Evolutionary conservation across 2,888 invertebrate genomes (phyloP).

Genomic region (Drosophila acutilabella): DNA sequence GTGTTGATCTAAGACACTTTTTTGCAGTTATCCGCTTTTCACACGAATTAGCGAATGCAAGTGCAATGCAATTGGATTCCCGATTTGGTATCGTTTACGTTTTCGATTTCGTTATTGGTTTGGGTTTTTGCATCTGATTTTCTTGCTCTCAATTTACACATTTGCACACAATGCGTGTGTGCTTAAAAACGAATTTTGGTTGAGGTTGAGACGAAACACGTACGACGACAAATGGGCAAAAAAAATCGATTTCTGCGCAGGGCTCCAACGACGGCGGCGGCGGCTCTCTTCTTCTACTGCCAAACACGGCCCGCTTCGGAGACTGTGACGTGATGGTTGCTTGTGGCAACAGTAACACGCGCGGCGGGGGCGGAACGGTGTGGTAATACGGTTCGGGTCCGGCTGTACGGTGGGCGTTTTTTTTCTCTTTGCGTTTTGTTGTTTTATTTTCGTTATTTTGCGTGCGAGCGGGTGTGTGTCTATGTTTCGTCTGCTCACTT

Average conservation of each 20-base stretch:
- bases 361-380: constrained; percentile 31
- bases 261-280: constrained; percentile 58
- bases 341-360: constrained; percentile 56
- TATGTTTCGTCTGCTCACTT: constrained; percentile 41
- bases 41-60: constrained; percentile 27
- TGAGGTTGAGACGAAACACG: constrained; percentile 58
- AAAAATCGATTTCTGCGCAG: constrained; percentile 84
- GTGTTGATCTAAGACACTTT: constrained; percentile 7
- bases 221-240: constrained; percentile 71
- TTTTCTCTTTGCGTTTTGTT: constrained; percentile 61
- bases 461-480: constrained; percentile 10
- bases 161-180: constrained; percentile 33
- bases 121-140: constrained; percentile 20
- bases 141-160: constrained; percentile 30
- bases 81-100: constrained; percentile 3
- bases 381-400: constrained; percentile 12
- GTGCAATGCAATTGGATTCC: constrained; percentile 30
- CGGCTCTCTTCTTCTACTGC: constrained; percentile 46
- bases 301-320: constrained; percentile 38
- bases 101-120: constrained; percentile 11
- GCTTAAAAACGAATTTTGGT: constrained; percentile 58
- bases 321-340: constrained; percentile 66
- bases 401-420: constrained; percentile 73
- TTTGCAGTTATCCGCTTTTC: constrained; percentile 14
- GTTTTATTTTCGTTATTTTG: constrained; percentile 55